Conservation (phyloP, 1,140 invertebrate genomes). For the Diorhabda sublineata region DNA sequence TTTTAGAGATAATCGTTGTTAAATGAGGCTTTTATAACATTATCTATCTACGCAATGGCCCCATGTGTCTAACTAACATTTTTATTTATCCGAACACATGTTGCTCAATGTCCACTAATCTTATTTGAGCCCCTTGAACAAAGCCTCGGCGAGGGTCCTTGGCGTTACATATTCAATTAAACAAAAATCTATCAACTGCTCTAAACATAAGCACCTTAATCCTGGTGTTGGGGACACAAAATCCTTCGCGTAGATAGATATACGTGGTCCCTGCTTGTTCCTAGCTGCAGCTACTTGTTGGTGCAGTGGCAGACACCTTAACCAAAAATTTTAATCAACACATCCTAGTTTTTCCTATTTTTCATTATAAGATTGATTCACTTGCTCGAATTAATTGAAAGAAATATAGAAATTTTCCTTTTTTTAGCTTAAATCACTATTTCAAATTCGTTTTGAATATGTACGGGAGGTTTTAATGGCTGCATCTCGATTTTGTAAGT, state of each 20-base stretch:
- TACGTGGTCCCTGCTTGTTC: constrained; percentile 12
- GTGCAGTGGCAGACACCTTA: not conserved
- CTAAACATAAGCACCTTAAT: constrained; percentile 48
- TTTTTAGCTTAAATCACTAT: no score
- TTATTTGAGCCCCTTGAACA: constrained; percentile 40
- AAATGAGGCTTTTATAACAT: no score
- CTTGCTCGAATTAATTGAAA: no score
- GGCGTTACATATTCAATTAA: constrained; percentile 55
- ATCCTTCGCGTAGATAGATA: constrained; percentile 29
- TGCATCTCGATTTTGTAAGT: no score
- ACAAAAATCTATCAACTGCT: constrained; percentile 55
- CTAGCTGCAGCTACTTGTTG: constrained; percentile 9
- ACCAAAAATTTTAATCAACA: not conserved
- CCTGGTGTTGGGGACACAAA: constrained; percentile 37
- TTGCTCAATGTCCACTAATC: constrained; percentile 45
- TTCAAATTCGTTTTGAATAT: no score
- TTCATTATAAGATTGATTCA: no score
- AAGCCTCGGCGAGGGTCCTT: constrained; percentile 38
- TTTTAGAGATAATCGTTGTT: no score
- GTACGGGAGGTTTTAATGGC: no score
- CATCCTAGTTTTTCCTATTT: no score
- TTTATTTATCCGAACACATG: constrained; percentile 39
- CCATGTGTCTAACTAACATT: constrained; percentile 16
- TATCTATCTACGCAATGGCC: not conserved
- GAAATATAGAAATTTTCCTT: no score